Evolutionary conservation across 2,888 invertebrate species (phyloP), one percentile per base, ranked within the genome.

Genomic region (Chymomyza caudatula): DNA sequence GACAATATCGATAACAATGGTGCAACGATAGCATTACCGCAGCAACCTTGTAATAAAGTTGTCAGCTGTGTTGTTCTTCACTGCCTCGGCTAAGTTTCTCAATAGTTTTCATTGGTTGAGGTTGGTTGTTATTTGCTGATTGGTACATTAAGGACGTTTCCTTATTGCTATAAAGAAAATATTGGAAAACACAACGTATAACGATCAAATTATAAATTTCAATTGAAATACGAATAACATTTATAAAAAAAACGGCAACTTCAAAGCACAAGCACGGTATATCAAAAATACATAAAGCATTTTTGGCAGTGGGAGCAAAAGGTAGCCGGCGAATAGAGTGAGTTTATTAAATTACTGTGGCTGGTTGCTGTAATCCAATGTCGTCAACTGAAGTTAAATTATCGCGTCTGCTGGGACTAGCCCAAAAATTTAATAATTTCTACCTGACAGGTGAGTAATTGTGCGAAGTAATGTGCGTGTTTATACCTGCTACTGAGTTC

Each of bases 351-450:
- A 37, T 25, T 29, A 52, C 25, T n/a, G 23, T 13, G 29, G 29
- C 29, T 37, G 29, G 29, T 37, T 37, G 29, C 29, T 37, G 13
- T 65, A 56, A 23, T 15, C n/a, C 69, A 86, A 89, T 89, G 90
- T 88, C 90, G 86, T 88, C 88, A 67, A 83, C 81, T 73, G 89
- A 90, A 81, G 78, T 85, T 29, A 89, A 87, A 78, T 92, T 94
- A 92, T 94, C 94, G 89, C 92, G 93, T 88, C 92, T 96, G 87
- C 91, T 96, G 88, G 94, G 94, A 92, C 92, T 96, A 90, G 96
- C 96, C 69, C 94, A 95, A 90, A 95, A 95, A 92, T 96, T 96
- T 91, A 96, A 96, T 92, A 95, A 95, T 92, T 96, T 96, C 91
- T 96, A 96, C 91, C 91, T 96, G 92, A 93, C 95, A 92, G 96